Evolutionary conservation across 2,113 vertebrate species (phyloP), one percentile per base, ranked within the genome.

Genomic region (Potamarius usumacintae): DNA sequence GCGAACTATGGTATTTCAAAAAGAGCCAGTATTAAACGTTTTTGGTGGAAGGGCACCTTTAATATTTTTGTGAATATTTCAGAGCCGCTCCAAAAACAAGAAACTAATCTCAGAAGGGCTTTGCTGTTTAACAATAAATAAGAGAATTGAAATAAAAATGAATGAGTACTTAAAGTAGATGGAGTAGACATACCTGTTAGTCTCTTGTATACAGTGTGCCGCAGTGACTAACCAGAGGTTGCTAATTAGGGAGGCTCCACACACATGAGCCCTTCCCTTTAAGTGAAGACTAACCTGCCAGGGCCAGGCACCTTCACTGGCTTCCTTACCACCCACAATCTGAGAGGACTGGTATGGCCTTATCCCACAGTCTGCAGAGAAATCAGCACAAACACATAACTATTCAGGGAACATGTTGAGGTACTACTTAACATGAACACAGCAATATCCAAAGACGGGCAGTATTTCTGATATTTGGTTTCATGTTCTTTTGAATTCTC

Each of bases 231-330:
- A 93, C 96, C 98, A 99, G 30, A 0, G 91, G 0, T 90, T 86
- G 0, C 95, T 97, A 90, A 99, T 93, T 90, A 99, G 82, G 0
- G 98, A 96, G 0, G 97, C 98, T 5, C 97, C 98, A 0, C 98
- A 99, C 88, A 96, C 89, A 52, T 99, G 98, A 34, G 96, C 96
- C 0, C 65, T 77, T 20, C 18, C 58, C 86, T 88, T 92, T 11
- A 89, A 88, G 0, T 99, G 97, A 14, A 99, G 96, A 93, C 98
- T 99, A 94, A 98, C 96, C 92, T 99, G 98, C 98, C 98, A 99
- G 0, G 98, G 98, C 94, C 96, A 99, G 85, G 98, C 96, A 0
- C 97, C 98, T 2, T 91, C 91, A 0, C 95, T 94, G 0, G 97
- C 94, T 0, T 96, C 88, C 88, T 95, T 91, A 52, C 98, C 98